phyloP scores from a whole-genome alignment of 2,113 vertebrate genomes.

The Seriola aureovittata region DNA sequence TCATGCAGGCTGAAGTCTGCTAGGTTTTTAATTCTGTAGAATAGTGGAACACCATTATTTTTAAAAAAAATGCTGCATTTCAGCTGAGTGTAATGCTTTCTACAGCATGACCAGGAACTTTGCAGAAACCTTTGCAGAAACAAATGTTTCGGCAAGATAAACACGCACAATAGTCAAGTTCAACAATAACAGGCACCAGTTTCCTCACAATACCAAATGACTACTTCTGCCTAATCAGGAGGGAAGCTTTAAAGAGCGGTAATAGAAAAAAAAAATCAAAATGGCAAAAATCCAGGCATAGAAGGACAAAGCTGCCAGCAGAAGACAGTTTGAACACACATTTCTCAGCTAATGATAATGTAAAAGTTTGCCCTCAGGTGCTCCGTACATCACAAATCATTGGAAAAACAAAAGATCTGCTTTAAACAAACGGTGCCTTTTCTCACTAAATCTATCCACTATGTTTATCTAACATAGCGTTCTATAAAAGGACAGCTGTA shows the following conservation, averaged over 20 bases:
- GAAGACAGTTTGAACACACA: conserved; percentile 10
- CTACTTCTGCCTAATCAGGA: conserved; percentile 50
- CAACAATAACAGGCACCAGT: conserved; percentile 58
- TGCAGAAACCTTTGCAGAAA: conserved; percentile 36
- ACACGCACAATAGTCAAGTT: conserved; percentile 65
- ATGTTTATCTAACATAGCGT: not conserved
- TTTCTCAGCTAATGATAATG: conserved; percentile 37
- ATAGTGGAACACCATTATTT: conserved; percentile 38
- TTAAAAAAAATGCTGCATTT: conserved; percentile 25
- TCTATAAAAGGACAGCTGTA: conserved; percentile 6
- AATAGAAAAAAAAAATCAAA: conserved; percentile 20
- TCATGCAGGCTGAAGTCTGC: conserved; percentile 48
- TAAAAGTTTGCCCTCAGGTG: conserved; percentile 35
- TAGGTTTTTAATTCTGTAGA: conserved; percentile 39
- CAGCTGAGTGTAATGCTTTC: conserved; percentile 25
- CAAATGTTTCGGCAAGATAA: conserved; percentile 76
- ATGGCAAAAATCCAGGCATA: conserved; percentile 29
- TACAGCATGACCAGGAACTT: conserved; percentile 43
- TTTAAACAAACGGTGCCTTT: conserved; percentile 8
- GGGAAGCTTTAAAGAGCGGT: conserved; percentile 17
- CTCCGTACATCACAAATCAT: conserved; percentile 18
- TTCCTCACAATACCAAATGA: conserved; percentile 50
- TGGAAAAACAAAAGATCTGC: not conserved
- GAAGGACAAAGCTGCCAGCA: conserved; percentile 18
- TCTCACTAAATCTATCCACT: not conserved